Conservation (phyloP, 2,797 vertebrate species). For the Myotis myotis region DNA sequence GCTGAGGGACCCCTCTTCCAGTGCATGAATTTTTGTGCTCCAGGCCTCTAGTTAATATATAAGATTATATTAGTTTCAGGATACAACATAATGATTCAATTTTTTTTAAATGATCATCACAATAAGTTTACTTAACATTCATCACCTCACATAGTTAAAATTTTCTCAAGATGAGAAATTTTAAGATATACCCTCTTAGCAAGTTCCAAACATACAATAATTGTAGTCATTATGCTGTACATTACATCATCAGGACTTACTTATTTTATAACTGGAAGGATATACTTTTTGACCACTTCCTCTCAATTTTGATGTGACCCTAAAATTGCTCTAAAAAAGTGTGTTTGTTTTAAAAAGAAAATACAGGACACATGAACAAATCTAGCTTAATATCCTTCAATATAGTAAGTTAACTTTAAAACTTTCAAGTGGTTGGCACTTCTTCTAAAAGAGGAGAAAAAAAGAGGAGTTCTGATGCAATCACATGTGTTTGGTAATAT, state of each 20-base stretch:
- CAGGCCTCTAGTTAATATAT: background rate
- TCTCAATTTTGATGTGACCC: background rate
- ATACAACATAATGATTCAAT: background rate
- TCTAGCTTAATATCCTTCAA: background rate
- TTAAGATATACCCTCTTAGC: background rate
- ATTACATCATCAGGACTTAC: background rate
- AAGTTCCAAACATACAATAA: background rate
- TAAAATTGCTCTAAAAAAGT: background rate
- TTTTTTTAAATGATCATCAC: background rate
- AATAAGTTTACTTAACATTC: background rate
- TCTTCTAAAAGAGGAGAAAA: background rate
- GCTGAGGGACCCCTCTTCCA: too few relatives aligned
- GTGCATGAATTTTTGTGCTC: too few relatives aligned
- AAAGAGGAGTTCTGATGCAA: background rate
- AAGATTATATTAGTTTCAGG: background rate
- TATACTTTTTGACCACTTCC: background rate
- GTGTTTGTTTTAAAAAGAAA: background rate
- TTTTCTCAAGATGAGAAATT: background rate
- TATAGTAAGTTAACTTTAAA: background rate
- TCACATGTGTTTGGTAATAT: background rate
- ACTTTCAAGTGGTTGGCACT: background rate
- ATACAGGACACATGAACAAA: background rate
- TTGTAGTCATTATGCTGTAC: background rate
- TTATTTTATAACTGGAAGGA: background rate
- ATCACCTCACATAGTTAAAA: background rate